Evolutionary conservation across 1,140 invertebrate species (phyloP), one percentile per base, ranked within the genome.

Genomic region (Pogonognathellus flavescens): DNA sequence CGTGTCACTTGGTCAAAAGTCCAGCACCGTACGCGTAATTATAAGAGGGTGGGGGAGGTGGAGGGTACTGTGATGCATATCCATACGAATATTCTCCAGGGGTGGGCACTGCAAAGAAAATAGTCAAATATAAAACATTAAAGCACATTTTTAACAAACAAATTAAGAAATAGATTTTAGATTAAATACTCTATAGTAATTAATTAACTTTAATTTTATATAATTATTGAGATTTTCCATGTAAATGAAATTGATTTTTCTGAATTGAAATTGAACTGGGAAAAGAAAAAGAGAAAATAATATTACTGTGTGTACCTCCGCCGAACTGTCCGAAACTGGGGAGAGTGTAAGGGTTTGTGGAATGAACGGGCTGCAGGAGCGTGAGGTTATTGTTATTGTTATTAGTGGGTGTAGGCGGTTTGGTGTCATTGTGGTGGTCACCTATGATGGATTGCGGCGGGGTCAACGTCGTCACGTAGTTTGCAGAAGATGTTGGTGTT

Each of bases 261-360:
- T 9, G 25, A 41, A 84, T 20, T 60, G 31, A 16, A 2, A 53
- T 60, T 18, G n/a, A 20, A 18, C 14, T 31, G 16, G 52, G 14
- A 59, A 55, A 57, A 53, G 50, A 55, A n/a, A 62, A 59, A 57
- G 13, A 59, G 25, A 25, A 50, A 57, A 53, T 25, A 83, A 83
- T 25, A 49, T 55, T 66, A 66, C 25, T 60, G 18, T 66, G 62
- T 66, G 70, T 84, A 87, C 86, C 86, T 31, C 84, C 52, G 41
- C 72, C 86, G 80, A 87, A 87, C 84, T 87, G 86, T 83, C 86
- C 86, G 80, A 87, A 87, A 84, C 84, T 85, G 31, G 86, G 86
- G 31, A 87, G 82, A 59, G 25, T 84, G 84, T 85, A 87, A 66
- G 84, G 84, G 55, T 76, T 85, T 80, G 84, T 83, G 84, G 85